Percentiles rank a stretch among this genome's conserved stretches.
Conservation (phyloP, 2,797 vertebrate species). For the Parauchenoglanis ngamensis region DNA sequence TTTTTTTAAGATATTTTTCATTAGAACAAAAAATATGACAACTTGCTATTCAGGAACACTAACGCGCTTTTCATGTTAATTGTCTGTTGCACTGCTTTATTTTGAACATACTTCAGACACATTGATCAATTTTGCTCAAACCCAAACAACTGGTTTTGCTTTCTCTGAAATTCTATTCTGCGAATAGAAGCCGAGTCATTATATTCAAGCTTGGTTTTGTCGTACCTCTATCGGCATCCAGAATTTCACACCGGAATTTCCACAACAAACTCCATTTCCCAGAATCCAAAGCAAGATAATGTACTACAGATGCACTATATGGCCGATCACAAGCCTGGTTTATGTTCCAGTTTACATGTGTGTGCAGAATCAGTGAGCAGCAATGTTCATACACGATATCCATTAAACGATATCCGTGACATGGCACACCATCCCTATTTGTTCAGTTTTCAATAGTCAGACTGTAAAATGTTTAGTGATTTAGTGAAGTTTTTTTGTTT, state of each 20-base stretch:
- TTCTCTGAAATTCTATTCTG: not conserved
- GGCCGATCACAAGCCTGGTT: not conserved
- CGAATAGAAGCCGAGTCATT: not conserved
- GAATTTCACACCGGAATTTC: not conserved
- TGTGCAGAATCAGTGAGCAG: not conserved
- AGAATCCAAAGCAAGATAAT: not conserved
- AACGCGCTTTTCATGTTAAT: not conserved
- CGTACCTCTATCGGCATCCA: no score
- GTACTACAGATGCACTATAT: not conserved
- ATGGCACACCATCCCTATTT: not conserved
- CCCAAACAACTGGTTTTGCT: not conserved
- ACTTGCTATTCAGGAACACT: not conserved
- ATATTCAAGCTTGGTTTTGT: not conserved
- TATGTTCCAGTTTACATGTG: not conserved
- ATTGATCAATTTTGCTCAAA: not conserved
- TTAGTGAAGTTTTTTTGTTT: not conserved
- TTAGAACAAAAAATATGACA: not conserved
- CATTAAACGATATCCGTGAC: no score
- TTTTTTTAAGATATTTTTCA: not conserved
- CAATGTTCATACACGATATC: not conserved
- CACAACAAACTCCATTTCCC: not conserved
- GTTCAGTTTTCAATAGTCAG: not conserved
- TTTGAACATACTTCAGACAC: not conserved
- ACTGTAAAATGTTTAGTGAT: not conserved
- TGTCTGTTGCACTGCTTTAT: not conserved